A percentile compares a stretch with the other conserved stretches of the same genome.
Conservation (phyloP, 2,797 vertebrate genomes). For the Mormyrops attenuatus region DNA sequence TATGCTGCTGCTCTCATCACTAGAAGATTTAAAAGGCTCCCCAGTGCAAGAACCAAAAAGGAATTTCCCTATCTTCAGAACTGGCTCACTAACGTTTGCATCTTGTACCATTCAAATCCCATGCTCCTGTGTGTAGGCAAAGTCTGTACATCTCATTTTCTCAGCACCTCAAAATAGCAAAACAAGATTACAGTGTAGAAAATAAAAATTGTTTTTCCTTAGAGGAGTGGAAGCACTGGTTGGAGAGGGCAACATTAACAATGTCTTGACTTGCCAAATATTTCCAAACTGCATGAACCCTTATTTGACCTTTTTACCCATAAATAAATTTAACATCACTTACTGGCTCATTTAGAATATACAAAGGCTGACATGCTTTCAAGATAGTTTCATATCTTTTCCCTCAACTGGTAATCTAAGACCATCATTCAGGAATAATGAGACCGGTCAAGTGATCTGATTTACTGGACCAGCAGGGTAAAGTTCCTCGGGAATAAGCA, state of each 20-base stretch:
- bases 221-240: neutral
- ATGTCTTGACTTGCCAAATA: neutral
- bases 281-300: neutral
- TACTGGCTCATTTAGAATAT: neutral
- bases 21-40: neutral
- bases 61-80: neutral
- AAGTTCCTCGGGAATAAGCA: neutral
- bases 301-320: neutral
- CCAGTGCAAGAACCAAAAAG: neutral
- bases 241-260: neutral
- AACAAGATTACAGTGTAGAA: neutral
- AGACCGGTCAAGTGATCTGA: neutral
- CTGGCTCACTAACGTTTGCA: neutral
- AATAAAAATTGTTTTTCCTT: neutral
- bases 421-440: neutral
- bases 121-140: neutral
- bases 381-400: neutral
- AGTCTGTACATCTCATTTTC: neutral
- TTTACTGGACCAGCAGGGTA: neutral
- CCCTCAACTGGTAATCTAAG: neutral
- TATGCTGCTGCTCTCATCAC: neutral
- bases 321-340: neutral
- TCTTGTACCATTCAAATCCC: neutral
- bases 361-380: neutral
- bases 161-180: neutral